These are phyloP conservation scores for Amblyopsis hoosieri DNA, from an alignment of 2,797 vertebrate genomes.

Conservation along the genomic window DNA sequence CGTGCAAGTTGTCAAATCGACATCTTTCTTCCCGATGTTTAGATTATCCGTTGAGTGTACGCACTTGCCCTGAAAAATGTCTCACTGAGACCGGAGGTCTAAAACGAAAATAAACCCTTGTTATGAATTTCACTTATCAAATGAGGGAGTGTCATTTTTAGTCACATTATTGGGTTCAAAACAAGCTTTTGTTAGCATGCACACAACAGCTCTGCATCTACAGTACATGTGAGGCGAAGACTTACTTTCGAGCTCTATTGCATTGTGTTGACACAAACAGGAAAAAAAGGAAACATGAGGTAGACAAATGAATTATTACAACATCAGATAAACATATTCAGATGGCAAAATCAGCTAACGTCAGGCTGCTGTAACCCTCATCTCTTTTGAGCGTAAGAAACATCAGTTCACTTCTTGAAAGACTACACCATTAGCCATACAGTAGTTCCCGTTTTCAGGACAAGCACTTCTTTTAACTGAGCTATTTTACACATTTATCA, in stretches of 20 bases:
- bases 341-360: conserved; percentile 59
- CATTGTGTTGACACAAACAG: conserved; percentile 93
- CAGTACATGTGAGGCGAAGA: conserved; percentile 84
- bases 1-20: conserved; percentile 36
- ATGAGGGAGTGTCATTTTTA: conserved; percentile 90
- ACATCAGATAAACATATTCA: conserved; percentile 75
- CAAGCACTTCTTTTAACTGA: not conserved
- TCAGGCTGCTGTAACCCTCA: conserved; percentile 58
- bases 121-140: conserved; percentile 99
- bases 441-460: too few relatives aligned
- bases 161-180: conserved; percentile 87
- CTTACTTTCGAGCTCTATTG: conserved; percentile 99
- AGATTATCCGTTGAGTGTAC: too few relatives aligned
- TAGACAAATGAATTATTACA: conserved; percentile 92
- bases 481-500: not conserved
- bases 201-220: conserved; percentile 91
- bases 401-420: conserved; percentile 25
- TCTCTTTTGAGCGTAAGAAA: conserved; percentile 13
- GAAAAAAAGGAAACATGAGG: conserved; percentile 96
- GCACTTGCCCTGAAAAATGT: not conserved
- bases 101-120: conserved; percentile 5
- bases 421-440: conserved; percentile 2
- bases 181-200: conserved; percentile 94
- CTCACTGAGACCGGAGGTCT: not conserved
- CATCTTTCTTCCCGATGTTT: conserved; percentile 11